Evolutionary conservation across 2,797 vertebrate species (phyloP), one percentile per base, ranked within the genome.

Genomic region (Pseudochirops corinnae): DNA sequence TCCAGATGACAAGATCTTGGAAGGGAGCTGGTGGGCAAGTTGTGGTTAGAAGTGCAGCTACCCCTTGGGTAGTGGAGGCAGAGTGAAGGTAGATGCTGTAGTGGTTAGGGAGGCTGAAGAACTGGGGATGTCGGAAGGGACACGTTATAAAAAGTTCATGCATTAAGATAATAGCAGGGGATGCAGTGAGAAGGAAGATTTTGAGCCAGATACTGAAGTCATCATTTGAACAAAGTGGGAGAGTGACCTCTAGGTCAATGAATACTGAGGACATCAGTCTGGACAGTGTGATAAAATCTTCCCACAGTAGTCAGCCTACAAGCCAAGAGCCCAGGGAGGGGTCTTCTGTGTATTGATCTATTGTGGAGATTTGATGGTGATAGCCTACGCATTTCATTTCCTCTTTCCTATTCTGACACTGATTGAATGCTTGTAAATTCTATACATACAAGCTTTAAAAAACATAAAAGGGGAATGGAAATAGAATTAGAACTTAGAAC

Each of bases 401-500:
- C 91, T 96, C 91, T 93, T 97, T 97, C 95, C 29, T 95, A 97
- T 96, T 97, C 97, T 92, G 92, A 52, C 93, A 93, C 95, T 82
- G 58, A 24, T 14, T 95, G 55, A 91, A 91, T 57, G 50, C 93
- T 90, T 90, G 82, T 94, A 90, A 96, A 94, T 95, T 95, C 96
- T 94, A 95, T 93, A 98, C 97, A 97, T 96, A 91, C 91, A 92
- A 92, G 53, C 82, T 93, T 96, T 97, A 82, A 82, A 39, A 90
- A 57, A 62, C 7, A 16, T 31, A 7, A 97, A 90, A 90, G 18
- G 87, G 74, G 5, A n/a, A 92, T 46, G 55, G 94, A 97, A 96
- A 90, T 93, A 29, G 26, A 95, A 96, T 95, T 96, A 91, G 97
- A 74, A 92, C 97, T 98, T 93, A 87, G 92, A 91, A 98, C 94